A percentile compares a stretch with the other conserved stretches of the same genome.
Conservation (phyloP, 2,797 vertebrate species). For the Acrossocheilus wenchowensis region DNA sequence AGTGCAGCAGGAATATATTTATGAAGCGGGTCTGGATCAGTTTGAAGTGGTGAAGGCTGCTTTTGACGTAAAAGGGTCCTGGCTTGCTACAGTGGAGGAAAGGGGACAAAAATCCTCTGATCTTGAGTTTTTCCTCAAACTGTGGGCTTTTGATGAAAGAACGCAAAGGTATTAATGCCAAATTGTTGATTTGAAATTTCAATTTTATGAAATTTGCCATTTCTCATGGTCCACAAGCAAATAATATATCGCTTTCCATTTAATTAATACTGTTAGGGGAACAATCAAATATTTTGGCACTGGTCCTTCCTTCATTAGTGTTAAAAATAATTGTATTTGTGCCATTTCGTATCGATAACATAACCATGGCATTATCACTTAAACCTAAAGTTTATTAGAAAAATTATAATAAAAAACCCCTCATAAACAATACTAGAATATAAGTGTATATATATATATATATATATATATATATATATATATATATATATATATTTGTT, state of each 20-base stretch:
- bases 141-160: conserved; percentile 86
- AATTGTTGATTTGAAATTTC: too few species aligned
- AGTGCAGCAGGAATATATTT: conserved; percentile 91
- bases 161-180: conserved; percentile 84
- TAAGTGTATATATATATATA: too few species aligned
- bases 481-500: too few species aligned
- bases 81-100: conserved; percentile 93
- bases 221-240: not conserved
- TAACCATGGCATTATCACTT: not conserved
- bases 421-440: too few species aligned
- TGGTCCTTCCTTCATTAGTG: not conserved
- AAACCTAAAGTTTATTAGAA: not conserved
- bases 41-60: conserved; percentile 85
- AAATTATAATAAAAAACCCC: too few species aligned
- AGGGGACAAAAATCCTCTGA: conserved; percentile 76
- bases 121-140: conserved; percentile 86
- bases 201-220: not conserved
- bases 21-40: conserved; percentile 84
- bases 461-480: too few species aligned
- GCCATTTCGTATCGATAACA: not conserved
- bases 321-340: not conserved
- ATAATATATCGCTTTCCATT: not conserved
- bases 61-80: conserved; percentile 79
- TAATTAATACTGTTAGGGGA: not conserved
- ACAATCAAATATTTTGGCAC: not conserved